Base-by-base conservation (phyloP, 2,113 vertebrate genomes). In the Enhydra lutris region DNA sequence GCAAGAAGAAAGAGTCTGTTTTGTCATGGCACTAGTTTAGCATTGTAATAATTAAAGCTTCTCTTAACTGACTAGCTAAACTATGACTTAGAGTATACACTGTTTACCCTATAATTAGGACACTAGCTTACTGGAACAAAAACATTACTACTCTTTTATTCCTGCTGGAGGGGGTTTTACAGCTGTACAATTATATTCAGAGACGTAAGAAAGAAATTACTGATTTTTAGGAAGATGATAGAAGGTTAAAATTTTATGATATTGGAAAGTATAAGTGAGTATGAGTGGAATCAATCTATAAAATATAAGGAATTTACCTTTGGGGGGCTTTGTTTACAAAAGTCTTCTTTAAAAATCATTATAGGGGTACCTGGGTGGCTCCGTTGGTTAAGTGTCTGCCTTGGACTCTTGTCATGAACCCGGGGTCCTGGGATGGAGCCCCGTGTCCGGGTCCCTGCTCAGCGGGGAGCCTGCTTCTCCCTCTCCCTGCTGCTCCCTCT, bases 1-100 rank as follows among this genome's bases (percentile, higher is more conserved):
- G 17, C 69, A 89, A 84, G 42, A 61, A 79, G 59, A 52, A 95
- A 78, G 82, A 94, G 94, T 97, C 98, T 98, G 97, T 91, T 98
- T 99, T 99, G 98, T 99, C 98, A 99, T 99, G 99, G 98, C 97
- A 98, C 99, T 98, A 91, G 73, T 97, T 98, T 98, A 98, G 95
- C 97, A 98, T 97, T 98, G 98, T 98, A 99, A 98, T 99, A 99
- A 99, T 99, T 99, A 99, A 99, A 99, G 99, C 98, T 98, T 99
- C 99, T 99, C 98, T 99, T 99, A 98, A 88, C 97, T 98, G 97
- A 98, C 98, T 98, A 98, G 98, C 98, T 99, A 98, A 99, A 99
- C 96, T 94, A 94, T 98, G 98, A 98, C 98, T 98, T 98, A 96
- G 98, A 98, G 89, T 97, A 98, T 98, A 98, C 98, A 98, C 97